Evolutionary conservation across 2,888 invertebrate species (phyloP).

Genomic region (Eretmocerus hayati): DNA sequence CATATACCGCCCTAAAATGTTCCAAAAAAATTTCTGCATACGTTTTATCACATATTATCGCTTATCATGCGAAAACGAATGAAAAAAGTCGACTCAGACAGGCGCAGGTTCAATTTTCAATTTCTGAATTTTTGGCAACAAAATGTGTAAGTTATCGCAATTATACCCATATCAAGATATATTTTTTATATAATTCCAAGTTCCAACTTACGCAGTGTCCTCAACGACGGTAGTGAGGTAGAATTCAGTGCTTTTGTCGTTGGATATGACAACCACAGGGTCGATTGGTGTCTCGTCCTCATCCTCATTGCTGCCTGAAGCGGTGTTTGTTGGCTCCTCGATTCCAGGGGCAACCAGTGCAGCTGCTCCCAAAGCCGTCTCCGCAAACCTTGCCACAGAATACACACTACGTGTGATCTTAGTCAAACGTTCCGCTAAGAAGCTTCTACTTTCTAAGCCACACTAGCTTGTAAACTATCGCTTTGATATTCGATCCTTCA

Average conservation of each 20-base stretch:
- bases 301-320: constrained; percentile 83
- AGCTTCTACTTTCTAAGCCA: constrained; percentile 32
- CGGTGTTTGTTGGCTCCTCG: constrained; percentile 82
- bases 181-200: too few species aligned
- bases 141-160: too few species aligned
- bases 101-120: too few species aligned
- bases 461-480: neutral
- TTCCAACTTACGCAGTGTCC: constrained; percentile 76
- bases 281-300: constrained; percentile 56
- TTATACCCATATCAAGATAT: too few species aligned
- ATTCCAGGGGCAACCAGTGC: constrained; percentile 57
- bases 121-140: too few species aligned
- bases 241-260: constrained; percentile 85
- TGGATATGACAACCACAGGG: constrained; percentile 64
- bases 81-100: too few species aligned
- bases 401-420: constrained; percentile 47
- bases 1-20: too few species aligned
- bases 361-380: constrained; percentile 63
- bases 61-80: too few species aligned
- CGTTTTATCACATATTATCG: too few species aligned
- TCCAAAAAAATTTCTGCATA: too few species aligned
- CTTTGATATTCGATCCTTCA: too few species aligned
- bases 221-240: constrained; percentile 84
- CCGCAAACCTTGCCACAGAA: constrained; percentile 60
- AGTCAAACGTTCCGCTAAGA: constrained; percentile 41